Evolutionary conservation across 1,140 invertebrate genomes (phyloP), one percentile per base, ranked within the genome.

Genomic region (Aphidius gifuensis): DNA sequence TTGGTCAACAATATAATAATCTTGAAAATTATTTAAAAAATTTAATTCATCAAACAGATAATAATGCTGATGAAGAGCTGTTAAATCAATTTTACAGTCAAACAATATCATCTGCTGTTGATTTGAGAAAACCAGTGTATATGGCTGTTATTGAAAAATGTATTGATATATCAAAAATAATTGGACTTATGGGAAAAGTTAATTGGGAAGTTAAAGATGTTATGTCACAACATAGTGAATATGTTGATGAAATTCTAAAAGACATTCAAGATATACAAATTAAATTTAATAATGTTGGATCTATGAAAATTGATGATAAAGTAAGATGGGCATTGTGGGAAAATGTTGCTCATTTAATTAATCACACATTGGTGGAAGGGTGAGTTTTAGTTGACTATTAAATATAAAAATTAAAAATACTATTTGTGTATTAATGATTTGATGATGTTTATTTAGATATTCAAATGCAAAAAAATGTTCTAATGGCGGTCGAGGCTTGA

Each of bases 171-270:
- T 85, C 90, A 49, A 83, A 87, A 45, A 87, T 95, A 56, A 79
- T 97, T 7, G 83, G 86, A 53, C 83, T 87, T n/a, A 97, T 99
- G 89, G 87, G 86, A 5, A 91, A 90, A 81, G 94, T 97, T 3
- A 92, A 94, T 76, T 99, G 97, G 97, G 95, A 98, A 76, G 88
- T 98, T 0, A 90, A 88, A 74, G 94, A 97, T 72, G 93, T 99
- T 0, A 95, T 94, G 83, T 95, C 93, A 32, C 92, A 98, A 69
- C 97, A 99, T 74, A 97, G 92, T 73, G 79, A 82, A 9, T 99
- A 99, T 78, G 88, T 92, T 21, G 90, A 93, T 72, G 82, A 21
- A n/a, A 48, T 62, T 62, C 74, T 84, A 5, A 72, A 93, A 84
- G 90, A 91, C 69, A 83, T 95, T 47, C 88, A 92, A 79, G 81